Evolutionary conservation across 2,797 vertebrate genomes (phyloP), one percentile per base, ranked within the genome.

Genomic region (Mormyrus hasselquistii): DNA sequence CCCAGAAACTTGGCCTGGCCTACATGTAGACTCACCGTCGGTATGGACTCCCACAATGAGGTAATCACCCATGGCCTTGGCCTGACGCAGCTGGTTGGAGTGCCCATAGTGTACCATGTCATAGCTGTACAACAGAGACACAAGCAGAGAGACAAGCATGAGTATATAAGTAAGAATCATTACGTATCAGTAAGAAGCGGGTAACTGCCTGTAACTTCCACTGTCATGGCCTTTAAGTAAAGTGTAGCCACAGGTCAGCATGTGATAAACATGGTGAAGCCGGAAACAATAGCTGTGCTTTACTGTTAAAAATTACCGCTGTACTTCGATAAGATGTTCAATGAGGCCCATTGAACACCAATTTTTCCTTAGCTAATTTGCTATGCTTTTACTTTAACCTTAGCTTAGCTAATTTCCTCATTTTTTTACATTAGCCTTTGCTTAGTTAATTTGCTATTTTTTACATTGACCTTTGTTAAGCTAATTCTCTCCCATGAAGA

Each of bases 41-140:
- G 97, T 99, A 87, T 99, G 98, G 41, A 99, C 98, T 2, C 98
- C 98, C 0, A 95, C 98, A n/a, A 98, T 96, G 91, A 99, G 97
- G 93, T 97, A 96, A 93, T 99, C 98, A 0, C 98, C 98, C 98
- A 99, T 98, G 86, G 94, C 97, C 92, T 98, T 97, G 0, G 98
- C 98, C 94, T 99, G 98, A 84, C 98, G 96, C 89, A 99, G 96
- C 93, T 99, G 98, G 95, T 99, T 99, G 0, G 98, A 99, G 94
- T 99, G 98, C 5, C 98, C 98, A 0, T 99, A 99, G 92, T 99
- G 98, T 14, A 99, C 98, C 98, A 99, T 99, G 95, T 99, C 98
- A 84, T 99, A 99, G 94, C 98, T 99, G 93, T 3, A 92, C 89
- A 87, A 89, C 38, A 88, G 38, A 59, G 86, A 59, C 12, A 22